phyloP scores from a whole-genome alignment of 2,888 invertebrate genomes.

The Scelioninae gen. 1 region DNA sequence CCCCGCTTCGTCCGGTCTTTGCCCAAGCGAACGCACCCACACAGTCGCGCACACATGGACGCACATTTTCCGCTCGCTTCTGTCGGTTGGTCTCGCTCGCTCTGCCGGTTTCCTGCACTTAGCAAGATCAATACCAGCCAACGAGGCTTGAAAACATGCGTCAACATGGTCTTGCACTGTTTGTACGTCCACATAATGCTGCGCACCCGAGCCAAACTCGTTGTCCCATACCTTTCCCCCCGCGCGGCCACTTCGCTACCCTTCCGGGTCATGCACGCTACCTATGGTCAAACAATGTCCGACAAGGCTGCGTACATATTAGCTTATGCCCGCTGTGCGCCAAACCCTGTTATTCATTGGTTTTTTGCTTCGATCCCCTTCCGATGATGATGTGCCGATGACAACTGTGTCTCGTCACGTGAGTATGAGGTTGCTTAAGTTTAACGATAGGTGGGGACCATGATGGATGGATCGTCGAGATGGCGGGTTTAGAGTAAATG shows the following conservation, averaged over 20 bases:
- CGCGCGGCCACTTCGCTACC: conserved; percentile 72
- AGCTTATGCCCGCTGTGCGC: conserved; percentile 76
- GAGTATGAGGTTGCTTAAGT: conserved; percentile 33
- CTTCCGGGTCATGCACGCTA: conserved; percentile 66
- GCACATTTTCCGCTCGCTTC: conserved; percentile 44
- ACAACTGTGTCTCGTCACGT: conserved; percentile 44
- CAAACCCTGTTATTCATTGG: conserved; percentile 77
- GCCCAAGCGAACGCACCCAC: conserved; percentile 53
- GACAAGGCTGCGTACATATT: conserved; percentile 83
- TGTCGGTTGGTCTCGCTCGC: conserved; percentile 75
- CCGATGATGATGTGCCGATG: conserved; percentile 37
- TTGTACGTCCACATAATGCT: conserved; percentile 85
- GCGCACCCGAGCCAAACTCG: conserved; percentile 75
- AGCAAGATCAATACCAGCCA: conserved; percentile 87
- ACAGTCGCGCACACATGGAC: conserved; percentile 52
- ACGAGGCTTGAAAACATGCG: conserved; percentile 88
- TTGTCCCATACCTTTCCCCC: conserved; percentile 49
- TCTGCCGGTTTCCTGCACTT: conserved; percentile 84
- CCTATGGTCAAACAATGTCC: conserved; percentile 82
- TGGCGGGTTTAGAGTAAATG: conserved; percentile 23
- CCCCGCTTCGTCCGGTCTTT: conserved; percentile 66
- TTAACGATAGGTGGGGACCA: conserved; percentile 23
- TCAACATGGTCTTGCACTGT: conserved; percentile 86
- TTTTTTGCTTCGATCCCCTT: conserved; percentile 23
- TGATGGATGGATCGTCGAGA: conserved; percentile 46